Base-by-base conservation (phyloP, 2,797 vertebrate genomes). In the Pygocentrus nattereri region DNA sequence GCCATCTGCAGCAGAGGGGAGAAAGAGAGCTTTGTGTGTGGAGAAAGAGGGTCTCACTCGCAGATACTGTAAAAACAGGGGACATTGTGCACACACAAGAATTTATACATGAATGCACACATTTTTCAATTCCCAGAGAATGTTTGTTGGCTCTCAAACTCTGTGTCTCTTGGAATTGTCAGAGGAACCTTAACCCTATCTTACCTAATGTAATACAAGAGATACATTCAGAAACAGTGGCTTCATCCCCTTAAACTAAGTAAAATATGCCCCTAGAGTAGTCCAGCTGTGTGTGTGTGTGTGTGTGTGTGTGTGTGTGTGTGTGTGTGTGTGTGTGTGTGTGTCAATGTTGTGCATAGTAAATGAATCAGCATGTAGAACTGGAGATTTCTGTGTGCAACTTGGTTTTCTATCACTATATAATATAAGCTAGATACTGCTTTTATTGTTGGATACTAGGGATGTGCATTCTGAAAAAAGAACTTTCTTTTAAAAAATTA, bases 1-100 rank as follows among this genome's bases (percentile, higher is more conserved):
- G 59, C 25, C 52, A 38, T 69, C 79, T 61, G 52, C 34, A 81
- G 68, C 68, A 38, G 61, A 61, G 30, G 10, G 69, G 25, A 72
- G 74, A 70, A 71, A 30, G 56, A 47, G 72, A 72, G 49, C 41
- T 71, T 82, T 74, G 62, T 70, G 75, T 74, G 27, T 23, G 65
- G 82, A 58, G 30, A 75, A 62, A 70, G 38, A 78, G 21, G 12
- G 68, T 44, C 13, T 49, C 25, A 7, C 69, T 27, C 69, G 49
- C 5, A 52, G 16, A 27, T 52, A 71, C 38, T 69, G 67, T 71
- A 71, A 49, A 71, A 50, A 71, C n/a, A 7, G 19, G 10, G 19
- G 11, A 13, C 12, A 49, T n/a, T 21, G 47, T 25, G 15, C 68
- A 31, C 44, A 50, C 23, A 49, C 47, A 49, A 2, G n/a, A 47